phyloP scores from a whole-genome alignment of 2,888 invertebrate species.

The Monochamus alternatus region DNA sequence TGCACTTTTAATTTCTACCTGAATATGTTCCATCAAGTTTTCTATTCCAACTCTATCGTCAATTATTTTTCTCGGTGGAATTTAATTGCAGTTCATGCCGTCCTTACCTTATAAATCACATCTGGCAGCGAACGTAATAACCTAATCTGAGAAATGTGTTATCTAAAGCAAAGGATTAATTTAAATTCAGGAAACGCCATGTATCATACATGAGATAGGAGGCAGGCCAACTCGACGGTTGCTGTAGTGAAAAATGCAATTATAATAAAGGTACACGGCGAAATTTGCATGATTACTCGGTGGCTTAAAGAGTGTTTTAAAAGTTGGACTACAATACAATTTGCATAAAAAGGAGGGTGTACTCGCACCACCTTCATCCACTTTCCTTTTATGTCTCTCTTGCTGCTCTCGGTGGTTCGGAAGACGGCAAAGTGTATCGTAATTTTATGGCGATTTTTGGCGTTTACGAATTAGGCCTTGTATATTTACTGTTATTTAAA shows the following conservation, averaged over 20 bases:
- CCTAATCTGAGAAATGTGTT: slow-evolving; percentile 31
- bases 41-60: too few species aligned
- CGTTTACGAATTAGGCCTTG: slow-evolving; percentile 60
- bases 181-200: slow-evolving; percentile 45
- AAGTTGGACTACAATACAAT: slow-evolving; percentile 70
- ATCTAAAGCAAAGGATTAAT: slow-evolving; percentile 37
- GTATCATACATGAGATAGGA: slow-evolving; percentile 41
- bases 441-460: slow-evolving; percentile 63
- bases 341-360: slow-evolving; percentile 69
- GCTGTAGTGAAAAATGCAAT: slow-evolving; percentile 63
- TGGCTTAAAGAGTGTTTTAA: slow-evolving; percentile 69
- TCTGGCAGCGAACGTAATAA: slow-evolving; percentile 46
- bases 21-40: too few species aligned
- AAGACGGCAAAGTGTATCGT: slow-evolving; percentile 67
- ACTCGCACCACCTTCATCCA: slow-evolving; percentile 56
- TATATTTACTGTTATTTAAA: slow-evolving; percentile 52
- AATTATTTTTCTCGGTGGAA: not conserved
- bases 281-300: slow-evolving; percentile 64
- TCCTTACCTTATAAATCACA: slow-evolving; percentile 23
- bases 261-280: slow-evolving; percentile 62
- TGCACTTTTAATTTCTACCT: too few species aligned
- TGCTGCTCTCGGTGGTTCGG: slow-evolving; percentile 60
- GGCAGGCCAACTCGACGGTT: slow-evolving; percentile 44
- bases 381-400: slow-evolving; percentile 67
- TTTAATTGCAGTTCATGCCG: slow-evolving; percentile 2